Evolutionary conservation across 2,113 vertebrate species (phyloP), one percentile per base, ranked within the genome.

Genomic region (Cyprinodon variegatus): DNA sequence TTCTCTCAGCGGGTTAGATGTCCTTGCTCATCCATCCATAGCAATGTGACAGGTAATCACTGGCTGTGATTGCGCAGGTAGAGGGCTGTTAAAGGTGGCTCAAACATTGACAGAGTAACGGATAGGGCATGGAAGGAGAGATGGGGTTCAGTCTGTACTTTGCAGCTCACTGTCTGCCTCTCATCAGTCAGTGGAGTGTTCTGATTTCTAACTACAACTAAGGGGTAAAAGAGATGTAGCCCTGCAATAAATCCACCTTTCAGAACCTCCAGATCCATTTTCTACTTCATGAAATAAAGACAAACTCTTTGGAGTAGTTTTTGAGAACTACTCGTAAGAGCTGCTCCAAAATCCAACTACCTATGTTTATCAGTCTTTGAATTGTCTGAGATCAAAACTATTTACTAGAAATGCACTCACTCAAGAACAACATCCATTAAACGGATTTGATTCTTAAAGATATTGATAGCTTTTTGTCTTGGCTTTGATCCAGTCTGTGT

Each of bases 11-110:
- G 61, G 90, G 77, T 89, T 85, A 83, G 87, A 78, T 65, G 64
- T 83, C 76, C 72, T 78, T 82, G 81, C 78, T 82, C 79, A 87
- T 91, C 81, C 84, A 85, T 84, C 87, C 71, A 15, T 78, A 72
- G 71, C 61, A 17, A 70, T 72, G 71, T 91, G 88, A 92, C 59
- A 81, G 86, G 88, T 92, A 91, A 93, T 93, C 90, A 91, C 88
- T 85, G 83, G 61, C 83, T 87, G 84, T 89, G 90, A 92, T 92
- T 91, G 91, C 89, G 85, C 82, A 86, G 82, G 86, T 82, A 85
- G 85, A 89, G 83, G 71, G 77, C 83, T 72, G 83, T 87, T 90
- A 82, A 85, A 82, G 81, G 74, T 77, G 17, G 71, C 88, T 90
- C 82, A 88, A 81, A 83, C 84, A 29, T 76, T 92, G 90, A 92